Base-by-base conservation (phyloP, 2,888 invertebrate genomes). In the Nemurella pictetii region DNA sequence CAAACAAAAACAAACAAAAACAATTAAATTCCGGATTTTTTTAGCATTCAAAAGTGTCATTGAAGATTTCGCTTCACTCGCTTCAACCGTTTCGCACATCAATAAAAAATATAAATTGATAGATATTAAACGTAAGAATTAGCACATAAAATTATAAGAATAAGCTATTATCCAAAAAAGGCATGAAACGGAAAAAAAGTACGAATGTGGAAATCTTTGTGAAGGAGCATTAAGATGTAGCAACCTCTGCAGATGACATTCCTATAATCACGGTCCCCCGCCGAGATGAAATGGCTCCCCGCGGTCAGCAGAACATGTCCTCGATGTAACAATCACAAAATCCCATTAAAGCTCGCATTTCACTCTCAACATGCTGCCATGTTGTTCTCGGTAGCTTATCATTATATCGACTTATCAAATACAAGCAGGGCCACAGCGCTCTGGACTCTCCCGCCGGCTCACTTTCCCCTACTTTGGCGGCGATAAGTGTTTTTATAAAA, bases 241-340 rank as follows among this genome's bases (percentile, higher is more conserved):
- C n/a, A n/a, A 55, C 15, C 55, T 55, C 15, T 55, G 30, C 55
- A 26, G 55, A 72, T 82, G 55, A 72, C 15, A 82, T 55, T 15
- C 20, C 82, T 55, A 72, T 82, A 15, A 78, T 36, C 82, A 72
- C 4, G 55, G 27, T 25, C 32, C 74, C 84, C 84, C 73, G 30
- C 80, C 35, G 55, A 20, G 81, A 55, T 29, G 29, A 32, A 84
- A 84, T 84, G 84, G 84, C 73, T 28, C 81, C 81, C n/a, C 20
- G 27, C 32, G 20, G 80, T 20, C 12, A n/a, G 29, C n/a, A n/a
- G 72, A 55, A 82, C 36, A 72, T 28, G 27, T 55, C 12, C 82
- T 27, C 27, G 55, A 26, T 27, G 55, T 55, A 72, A 55, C 55
- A 72, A 82, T 55, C 82, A 82, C 55, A 82, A 28, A 55, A 82